Percentiles rank a stretch among this genome's conserved stretches.
These are phyloP conservation scores for Atlantisia rogersi DNA, from an alignment of 2,113 vertebrate species.

Conservation along the genomic window DNA sequence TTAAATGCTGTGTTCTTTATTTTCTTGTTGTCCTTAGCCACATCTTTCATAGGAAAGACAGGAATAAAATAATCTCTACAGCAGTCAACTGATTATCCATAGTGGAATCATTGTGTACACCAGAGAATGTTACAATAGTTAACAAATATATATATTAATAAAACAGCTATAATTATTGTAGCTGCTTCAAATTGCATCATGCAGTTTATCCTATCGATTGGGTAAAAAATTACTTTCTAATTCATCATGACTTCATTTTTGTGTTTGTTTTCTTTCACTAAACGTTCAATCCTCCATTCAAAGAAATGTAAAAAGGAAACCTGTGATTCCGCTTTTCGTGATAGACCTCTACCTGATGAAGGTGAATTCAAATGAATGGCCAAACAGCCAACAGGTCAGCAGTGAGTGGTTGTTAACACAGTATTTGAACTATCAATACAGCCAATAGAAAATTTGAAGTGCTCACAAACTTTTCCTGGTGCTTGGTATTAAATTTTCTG, in stretches of 20 bases:
- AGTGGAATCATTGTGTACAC: background rate
- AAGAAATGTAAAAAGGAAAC: background rate
- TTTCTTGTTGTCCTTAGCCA: background rate
- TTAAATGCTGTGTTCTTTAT: background rate
- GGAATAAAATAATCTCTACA: background rate
- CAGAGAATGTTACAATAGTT: background rate
- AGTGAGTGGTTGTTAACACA: background rate
- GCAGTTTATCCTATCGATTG: background rate
- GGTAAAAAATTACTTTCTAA: background rate
- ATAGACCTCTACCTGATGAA: background rate
- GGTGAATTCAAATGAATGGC: background rate
- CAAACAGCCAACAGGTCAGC: background rate
- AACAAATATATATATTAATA: background rate
- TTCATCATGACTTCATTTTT: background rate
- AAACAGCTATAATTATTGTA: background rate
- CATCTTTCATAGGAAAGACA: background rate
- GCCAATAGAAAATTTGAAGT: background rate
- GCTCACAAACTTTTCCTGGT: background rate
- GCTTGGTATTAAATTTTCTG: background rate
- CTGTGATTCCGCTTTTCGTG: background rate
- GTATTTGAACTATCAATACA: background rate
- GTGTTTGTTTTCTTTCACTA: background rate
- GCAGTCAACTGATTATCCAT: background rate
- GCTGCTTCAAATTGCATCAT: background rate
- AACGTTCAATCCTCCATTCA: background rate